Percentiles rank a stretch among this genome's conserved stretches.
These are phyloP conservation scores for Oedothorax gibbosus DNA, from an alignment of 1,140 invertebrate genomes.

Conservation along the genomic window DNA sequence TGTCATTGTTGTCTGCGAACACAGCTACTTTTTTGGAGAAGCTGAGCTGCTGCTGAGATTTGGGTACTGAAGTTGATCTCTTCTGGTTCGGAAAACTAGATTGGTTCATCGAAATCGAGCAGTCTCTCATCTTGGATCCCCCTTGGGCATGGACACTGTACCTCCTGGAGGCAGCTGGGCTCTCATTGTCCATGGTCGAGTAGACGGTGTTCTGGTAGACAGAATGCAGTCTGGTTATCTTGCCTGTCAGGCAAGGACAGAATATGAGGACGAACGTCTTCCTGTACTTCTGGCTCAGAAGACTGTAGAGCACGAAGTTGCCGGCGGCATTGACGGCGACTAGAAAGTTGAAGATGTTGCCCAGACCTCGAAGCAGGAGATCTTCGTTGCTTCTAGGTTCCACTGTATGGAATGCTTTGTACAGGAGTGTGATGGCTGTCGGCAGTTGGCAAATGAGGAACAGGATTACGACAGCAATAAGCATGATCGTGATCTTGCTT, in stretches of 20 bases:
- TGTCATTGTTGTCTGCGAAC: background rate
- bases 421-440: slow-evolving; percentile 74
- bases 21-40: slow-evolving; percentile 51
- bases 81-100: background rate
- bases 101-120: background rate
- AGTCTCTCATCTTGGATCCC: background rate
- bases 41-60: slow-evolving; percentile 28
- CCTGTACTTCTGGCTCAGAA: slow-evolving; percentile 81
- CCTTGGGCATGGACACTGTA: slow-evolving; percentile 8
- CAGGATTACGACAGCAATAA: slow-evolving; percentile 80
- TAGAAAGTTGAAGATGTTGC: slow-evolving; percentile 81
- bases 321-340: slow-evolving; percentile 77
- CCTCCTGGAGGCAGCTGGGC: slow-evolving; percentile 48
- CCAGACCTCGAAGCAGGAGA: slow-evolving; percentile 71
- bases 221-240: slow-evolving; percentile 51
- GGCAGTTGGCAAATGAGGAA: slow-evolving; percentile 81
- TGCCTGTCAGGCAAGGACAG: slow-evolving; percentile 69
- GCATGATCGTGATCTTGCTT: slow-evolving; percentile 80
- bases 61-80: background rate
- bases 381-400: slow-evolving; percentile 66
- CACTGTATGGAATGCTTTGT: slow-evolving; percentile 70
- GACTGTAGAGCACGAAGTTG: slow-evolving; percentile 84
- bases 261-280: slow-evolving; percentile 78
- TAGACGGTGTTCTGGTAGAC: slow-evolving; percentile 62
- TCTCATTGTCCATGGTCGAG: slow-evolving; percentile 55